Percentiles rank a stretch among this genome's conserved stretches.
phyloP scores from a whole-genome alignment of 1,140 invertebrate species.

The Aricia agestis region DNA sequence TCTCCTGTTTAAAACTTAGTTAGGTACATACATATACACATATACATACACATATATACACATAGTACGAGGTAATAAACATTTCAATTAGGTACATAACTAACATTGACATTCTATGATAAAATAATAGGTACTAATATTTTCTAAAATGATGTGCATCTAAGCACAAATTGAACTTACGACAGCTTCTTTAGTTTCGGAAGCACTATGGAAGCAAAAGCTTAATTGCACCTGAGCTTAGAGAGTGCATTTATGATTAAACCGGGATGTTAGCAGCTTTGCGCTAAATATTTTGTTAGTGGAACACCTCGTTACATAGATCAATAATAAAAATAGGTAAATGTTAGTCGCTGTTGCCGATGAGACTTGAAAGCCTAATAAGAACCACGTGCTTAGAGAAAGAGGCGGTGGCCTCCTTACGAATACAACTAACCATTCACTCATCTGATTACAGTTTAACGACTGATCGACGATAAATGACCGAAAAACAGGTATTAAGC shows the following conservation, averaged over 20 bases:
- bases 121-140: too few relatives aligned
- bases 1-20: neutral
- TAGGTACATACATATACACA: too few relatives aligned
- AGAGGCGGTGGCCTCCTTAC: neutral
- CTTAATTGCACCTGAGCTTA: neutral
- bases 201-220: neutral
- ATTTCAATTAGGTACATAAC: neutral
- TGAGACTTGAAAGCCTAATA: neutral
- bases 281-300: neutral
- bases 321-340: neutral
- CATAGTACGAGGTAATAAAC: too few relatives aligned
- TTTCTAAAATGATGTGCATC: too few relatives aligned
- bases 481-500: neutral
- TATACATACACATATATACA: too few relatives aligned
- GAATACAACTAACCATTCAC: neutral
- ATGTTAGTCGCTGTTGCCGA: neutral
- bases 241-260: constrained; percentile 1
- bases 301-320: neutral
- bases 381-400: neutral
- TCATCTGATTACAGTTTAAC: neutral
- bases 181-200: neutral
- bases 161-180: too few relatives aligned
- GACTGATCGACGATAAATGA: neutral
- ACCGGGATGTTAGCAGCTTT: neutral
- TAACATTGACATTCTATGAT: too few relatives aligned